Evolutionary conservation across 2,113 vertebrate genomes (phyloP).

Genomic region (Opisthocomus hoazin): DNA sequence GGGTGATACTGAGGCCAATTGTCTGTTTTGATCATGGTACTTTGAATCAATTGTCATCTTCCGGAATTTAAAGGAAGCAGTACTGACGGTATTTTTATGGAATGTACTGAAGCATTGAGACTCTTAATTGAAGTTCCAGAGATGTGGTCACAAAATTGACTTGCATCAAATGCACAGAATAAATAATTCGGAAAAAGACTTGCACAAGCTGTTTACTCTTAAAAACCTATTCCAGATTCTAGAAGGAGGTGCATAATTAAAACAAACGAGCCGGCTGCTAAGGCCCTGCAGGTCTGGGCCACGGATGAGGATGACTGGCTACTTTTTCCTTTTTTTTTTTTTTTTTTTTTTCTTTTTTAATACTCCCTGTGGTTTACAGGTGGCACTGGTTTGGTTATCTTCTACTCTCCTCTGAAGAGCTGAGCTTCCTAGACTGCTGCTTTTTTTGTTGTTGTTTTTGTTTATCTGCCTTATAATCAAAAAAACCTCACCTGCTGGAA

Average conservation of each 20-base stretch:
- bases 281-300: not conserved
- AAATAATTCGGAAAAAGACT: not conserved
- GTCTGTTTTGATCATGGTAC: not conserved
- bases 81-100: not conserved
- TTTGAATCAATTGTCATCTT: not conserved
- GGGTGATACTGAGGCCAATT: not conserved
- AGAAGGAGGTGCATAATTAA: not conserved
- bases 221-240: not conserved
- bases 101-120: not conserved
- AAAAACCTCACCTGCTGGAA: not conserved
- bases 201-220: not conserved
- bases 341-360: not conserved
- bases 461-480: not conserved
- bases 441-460: not conserved
- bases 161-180: not conserved
- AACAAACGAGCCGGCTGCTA: not conserved
- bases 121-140: not conserved
- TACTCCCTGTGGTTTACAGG: not conserved
- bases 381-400: not conserved
- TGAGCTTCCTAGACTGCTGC: not conserved
- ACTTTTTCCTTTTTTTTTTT: not conserved
- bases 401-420: not conserved
- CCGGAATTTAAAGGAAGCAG: not conserved
- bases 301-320: rapidly evolving
- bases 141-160: not conserved